Conservation (phyloP, 2,888 invertebrate species). For the Platerodrilus igneus region DNA sequence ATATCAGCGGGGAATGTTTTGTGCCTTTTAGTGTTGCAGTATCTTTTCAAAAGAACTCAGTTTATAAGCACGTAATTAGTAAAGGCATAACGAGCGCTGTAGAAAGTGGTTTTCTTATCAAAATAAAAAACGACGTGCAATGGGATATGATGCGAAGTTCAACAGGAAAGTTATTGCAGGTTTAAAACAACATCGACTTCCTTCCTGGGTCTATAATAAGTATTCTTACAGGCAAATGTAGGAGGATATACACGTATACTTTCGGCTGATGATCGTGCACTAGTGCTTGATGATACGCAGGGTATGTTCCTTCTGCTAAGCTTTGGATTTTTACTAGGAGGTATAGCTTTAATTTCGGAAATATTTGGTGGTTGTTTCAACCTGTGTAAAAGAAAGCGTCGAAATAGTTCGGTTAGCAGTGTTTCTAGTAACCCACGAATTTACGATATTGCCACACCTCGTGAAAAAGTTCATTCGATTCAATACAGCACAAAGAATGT, state of each 20-base stretch:
- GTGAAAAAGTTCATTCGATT: slow-evolving; percentile 33
- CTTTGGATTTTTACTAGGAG: slow-evolving; percentile 64
- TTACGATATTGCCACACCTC: slow-evolving; percentile 36
- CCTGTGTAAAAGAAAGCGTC: slow-evolving; percentile 49
- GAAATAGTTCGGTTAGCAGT: slow-evolving; percentile 29
- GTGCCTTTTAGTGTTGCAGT: slow-evolving; percentile 66
- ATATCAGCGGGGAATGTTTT: slow-evolving; percentile 71
- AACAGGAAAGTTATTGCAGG: slow-evolving; percentile 60
- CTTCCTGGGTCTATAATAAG: too few species aligned
- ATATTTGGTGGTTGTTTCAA: slow-evolving; percentile 66
- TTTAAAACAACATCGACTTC: too few species aligned
- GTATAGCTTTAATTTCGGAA: slow-evolving; percentile 61
- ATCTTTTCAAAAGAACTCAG: slow-evolving; percentile 60
- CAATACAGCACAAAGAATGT: slow-evolving; percentile 12
- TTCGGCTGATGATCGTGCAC: slow-evolving; percentile 62
- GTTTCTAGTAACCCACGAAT: slow-evolving; percentile 39
- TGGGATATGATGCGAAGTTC: slow-evolving; percentile 66
- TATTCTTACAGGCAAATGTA: slow-evolving; percentile 46
- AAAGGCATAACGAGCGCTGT: slow-evolving; percentile 56
- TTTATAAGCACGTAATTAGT: slow-evolving; percentile 60
- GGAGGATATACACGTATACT: slow-evolving; percentile 48
- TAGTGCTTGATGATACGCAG: slow-evolving; percentile 75
- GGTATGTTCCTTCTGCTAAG: slow-evolving; percentile 75
- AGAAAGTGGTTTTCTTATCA: slow-evolving; percentile 65
- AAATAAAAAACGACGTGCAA: slow-evolving; percentile 64